Base-by-base conservation (phyloP, 2,888 invertebrate species). In the Stegophylla sp. region DNA sequence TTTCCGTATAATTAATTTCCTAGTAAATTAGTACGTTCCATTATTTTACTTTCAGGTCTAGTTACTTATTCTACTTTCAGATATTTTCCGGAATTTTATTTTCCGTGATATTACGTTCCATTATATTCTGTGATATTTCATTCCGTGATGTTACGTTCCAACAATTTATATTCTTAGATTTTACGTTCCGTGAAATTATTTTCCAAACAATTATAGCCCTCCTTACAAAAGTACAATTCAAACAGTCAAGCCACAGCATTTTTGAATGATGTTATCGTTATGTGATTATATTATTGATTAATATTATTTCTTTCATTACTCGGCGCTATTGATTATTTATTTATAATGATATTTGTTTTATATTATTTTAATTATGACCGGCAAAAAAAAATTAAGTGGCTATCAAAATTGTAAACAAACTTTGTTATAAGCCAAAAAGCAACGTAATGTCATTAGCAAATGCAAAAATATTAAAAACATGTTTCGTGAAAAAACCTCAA, bases 291-390 rank as follows among this genome's bases (percentile, higher is more conserved):
- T 56, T 7, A 7, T 56, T 5, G 34, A 7, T 34, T n/a, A n/a
- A 56, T 56, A 7, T n/a, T 56, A 56, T 56, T 56, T 56, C 56
- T n/a, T 56, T 56, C 12, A 56, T 5, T 56, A 56, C 56, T 56
- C 56, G 56, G 56, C 56, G 43, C 20, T 64, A 20, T n/a, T n/a
- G 4, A 15, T 66, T 23, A 41, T 66, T 66, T 66, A 66, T 43
- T 66, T 20, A 20, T 43, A 43, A 43, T 66, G 20, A 20, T 66
- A 43, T 66, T 66, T 64, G 64, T 66, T 66, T 66, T 43, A 23
- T 43, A 66, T 43, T 66, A 66, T 66, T 20, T 66, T 66, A 66
- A 66, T 66, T 43, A 66, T 43, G 43, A 43, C 43, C 66, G 43
- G 43, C 43, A 66, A 66, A 66, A 28, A 64, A 66, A 66, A 66